phyloP scores from a whole-genome alignment of 2,113 vertebrate species.

The Tupaia chinensis region DNA sequence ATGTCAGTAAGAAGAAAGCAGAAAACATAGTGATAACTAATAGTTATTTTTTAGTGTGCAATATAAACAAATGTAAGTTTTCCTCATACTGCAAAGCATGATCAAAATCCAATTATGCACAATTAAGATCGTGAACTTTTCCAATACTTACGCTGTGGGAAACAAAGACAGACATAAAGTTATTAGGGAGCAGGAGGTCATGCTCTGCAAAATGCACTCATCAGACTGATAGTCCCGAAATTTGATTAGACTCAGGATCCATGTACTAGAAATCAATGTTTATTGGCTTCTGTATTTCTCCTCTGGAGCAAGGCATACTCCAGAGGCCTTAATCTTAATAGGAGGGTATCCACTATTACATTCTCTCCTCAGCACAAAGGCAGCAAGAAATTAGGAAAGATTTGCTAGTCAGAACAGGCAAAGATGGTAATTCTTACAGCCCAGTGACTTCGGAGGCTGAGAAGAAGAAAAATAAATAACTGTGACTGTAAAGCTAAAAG shows the following conservation, averaged over 20 bases:
- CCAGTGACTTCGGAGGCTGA: conserved; percentile 64
- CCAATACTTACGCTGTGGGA: conserved; percentile 83
- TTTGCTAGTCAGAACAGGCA: conserved; percentile 81
- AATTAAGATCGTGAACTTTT: conserved; percentile 83
- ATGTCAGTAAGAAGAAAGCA: not conserved
- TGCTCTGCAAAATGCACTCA: conserved; percentile 86
- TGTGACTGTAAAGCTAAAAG: conserved; percentile 72
- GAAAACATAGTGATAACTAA: not conserved
- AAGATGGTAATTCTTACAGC: conserved; percentile 72
- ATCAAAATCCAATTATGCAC: conserved; percentile 84
- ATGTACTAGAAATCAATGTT: conserved; percentile 86
- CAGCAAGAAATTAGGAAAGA: conserved; percentile 81
- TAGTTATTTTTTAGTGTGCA: not conserved
- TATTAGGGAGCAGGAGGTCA: conserved; percentile 80
- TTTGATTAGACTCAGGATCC: conserved; percentile 87
- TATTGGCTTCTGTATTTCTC: conserved; percentile 79
- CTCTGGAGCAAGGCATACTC: conserved; percentile 74
- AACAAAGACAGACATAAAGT: conserved; percentile 71
- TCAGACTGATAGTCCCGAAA: conserved; percentile 87
- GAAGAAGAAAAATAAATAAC: conserved; percentile 70
- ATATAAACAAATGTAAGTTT: accelerated
- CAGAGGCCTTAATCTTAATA: conserved; percentile 59
- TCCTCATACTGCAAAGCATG: not conserved
- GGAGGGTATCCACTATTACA: conserved; percentile 60
- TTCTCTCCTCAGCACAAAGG: conserved; percentile 74